These are phyloP conservation scores for Tenualosa ilisha DNA, from an alignment of 2,797 vertebrate species.

Conservation along the genomic window DNA sequence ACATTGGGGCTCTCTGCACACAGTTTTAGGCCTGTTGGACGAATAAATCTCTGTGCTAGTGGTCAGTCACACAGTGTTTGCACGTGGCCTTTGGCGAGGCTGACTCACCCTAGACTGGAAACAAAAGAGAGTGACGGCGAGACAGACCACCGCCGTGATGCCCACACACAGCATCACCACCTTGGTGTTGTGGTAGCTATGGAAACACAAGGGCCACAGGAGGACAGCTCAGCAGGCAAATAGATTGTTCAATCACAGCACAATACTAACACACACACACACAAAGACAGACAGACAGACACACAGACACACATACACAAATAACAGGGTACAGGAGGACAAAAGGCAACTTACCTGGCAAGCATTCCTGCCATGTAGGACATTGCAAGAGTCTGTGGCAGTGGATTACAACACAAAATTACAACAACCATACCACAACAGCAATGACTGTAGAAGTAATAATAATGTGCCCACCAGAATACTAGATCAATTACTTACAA, in stretches of 20 bases:
- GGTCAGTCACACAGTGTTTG: background rate
- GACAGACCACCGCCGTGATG: conserved; percentile 59
- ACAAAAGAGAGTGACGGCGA: conserved; percentile 59
- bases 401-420: background rate
- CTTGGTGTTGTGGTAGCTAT: conserved; percentile 59
- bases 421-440: too few species aligned
- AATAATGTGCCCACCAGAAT: background rate
- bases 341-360: conserved; percentile 50
- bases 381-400: conserved; percentile 57
- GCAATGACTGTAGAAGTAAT: background rate
- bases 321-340: background rate
- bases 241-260: background rate
- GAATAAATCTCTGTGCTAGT: background rate
- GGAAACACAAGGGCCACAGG: conserved; percentile 25
- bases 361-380: conserved; percentile 62
- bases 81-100: background rate
- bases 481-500: conserved; percentile 51
- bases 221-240: background rate
- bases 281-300: background rate
- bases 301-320: background rate
- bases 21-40: too few species aligned
- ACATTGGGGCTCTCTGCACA: too few species aligned
- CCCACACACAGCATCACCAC: conserved; percentile 60
- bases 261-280: background rate
- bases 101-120: conserved; percentile 57